Conservation (phyloP, 2,888 invertebrate genomes). For the Caenorhabditis angaria region DNA sequence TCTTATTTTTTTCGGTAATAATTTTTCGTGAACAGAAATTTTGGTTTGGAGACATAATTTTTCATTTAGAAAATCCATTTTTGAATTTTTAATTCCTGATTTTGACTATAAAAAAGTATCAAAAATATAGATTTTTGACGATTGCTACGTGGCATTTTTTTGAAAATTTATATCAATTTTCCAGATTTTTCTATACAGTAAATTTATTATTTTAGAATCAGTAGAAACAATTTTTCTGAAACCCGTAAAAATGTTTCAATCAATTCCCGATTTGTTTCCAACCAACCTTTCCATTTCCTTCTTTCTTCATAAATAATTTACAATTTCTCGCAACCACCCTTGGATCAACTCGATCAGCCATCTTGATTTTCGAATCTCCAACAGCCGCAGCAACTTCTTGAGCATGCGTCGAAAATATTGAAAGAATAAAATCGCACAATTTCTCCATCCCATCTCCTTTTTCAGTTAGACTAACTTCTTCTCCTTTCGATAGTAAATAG, state of each 20-base stretch:
- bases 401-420: constrained; percentile 38
- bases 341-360: constrained; percentile 31
- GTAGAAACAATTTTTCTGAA: no score
- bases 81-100: no score
- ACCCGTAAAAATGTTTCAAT: no score
- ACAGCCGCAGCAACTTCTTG: constrained; percentile 41
- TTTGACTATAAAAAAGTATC: no score
- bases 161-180: background rate
- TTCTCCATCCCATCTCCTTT: constrained; percentile 52
- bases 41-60: no score
- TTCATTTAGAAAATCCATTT: no score
- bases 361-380: constrained; percentile 30
- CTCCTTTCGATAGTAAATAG: constrained; percentile 33
- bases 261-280: no score
- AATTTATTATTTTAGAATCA: background rate
- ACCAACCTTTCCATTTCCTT: constrained; percentile 13
- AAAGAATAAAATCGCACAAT: constrained; percentile 40
- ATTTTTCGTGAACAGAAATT: no score
- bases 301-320: constrained; percentile 51
- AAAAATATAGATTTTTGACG: no score
- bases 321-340: constrained; percentile 42
- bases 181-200: background rate
- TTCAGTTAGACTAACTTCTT: constrained; percentile 43
- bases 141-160: background rate
- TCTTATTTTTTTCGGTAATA: no score